Evolutionary conservation across 2,888 invertebrate genomes (phyloP), one percentile per base, ranked within the genome.

Genomic region (Tuberolachnus salignus): DNA sequence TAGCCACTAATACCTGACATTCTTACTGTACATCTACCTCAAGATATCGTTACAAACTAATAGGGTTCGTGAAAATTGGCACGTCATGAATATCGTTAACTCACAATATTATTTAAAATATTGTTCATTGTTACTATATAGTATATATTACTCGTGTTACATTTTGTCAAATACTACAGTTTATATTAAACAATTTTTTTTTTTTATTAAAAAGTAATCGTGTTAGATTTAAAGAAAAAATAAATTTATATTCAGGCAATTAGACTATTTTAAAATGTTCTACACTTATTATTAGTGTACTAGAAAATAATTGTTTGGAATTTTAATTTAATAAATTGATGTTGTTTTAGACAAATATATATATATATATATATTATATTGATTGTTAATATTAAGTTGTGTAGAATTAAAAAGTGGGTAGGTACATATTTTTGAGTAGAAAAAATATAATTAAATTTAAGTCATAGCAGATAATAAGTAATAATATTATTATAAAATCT

Each of bases 1-100:
- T 34, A 8, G 78, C 78, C 78, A 78, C 23, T 21, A 69, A 78
- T 69, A 78, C 78, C 78, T 78, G 78, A 78, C 78, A 78, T 78
- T 78, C 69, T 78, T 53, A 74, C 64, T 23, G 67, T 42, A 49
- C 51, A 34, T 57, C 10, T 34, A 49, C 26, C 66, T 57, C 11
- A 26, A 57, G 57, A 55, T 67, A 75, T 61, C 61, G 61, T 51
- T 26, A 72, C 49, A 14, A 51, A 72, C 26, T 14, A 61, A 72
- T 49, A 64, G 34, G 21, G 21, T 51, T 16, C 21, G 8, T n/a
- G 11, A 19, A 63, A 73, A 61, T 73, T 73, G 72, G 61, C 72
- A 73, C 72, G 21, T 73, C 61, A 42, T 21, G 26, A 61, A 73
- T 61, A 73, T 42, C 1, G 34, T 51, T 21, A 42, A 51, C 61